These are phyloP conservation scores for Nibea coibor DNA, from an alignment of 2,113 vertebrate genomes.

Conservation along the genomic window DNA sequence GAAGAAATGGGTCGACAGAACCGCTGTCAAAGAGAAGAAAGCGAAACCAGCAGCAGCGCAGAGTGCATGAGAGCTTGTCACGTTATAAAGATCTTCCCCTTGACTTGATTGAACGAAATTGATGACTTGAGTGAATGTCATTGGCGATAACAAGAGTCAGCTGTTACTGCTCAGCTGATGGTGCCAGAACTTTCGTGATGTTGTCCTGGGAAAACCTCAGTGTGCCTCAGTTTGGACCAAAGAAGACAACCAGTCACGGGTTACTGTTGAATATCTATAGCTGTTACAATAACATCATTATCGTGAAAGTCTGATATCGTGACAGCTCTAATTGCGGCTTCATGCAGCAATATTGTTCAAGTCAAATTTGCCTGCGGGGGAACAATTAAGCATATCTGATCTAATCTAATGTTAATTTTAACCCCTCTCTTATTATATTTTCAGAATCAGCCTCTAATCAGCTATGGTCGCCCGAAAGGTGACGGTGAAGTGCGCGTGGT, in stretches of 20 bases:
- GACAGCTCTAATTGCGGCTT: too few species aligned
- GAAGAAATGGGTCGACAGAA: not conserved
- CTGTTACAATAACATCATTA: too few species aligned
- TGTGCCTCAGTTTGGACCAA: not conserved
- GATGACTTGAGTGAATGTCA: constrained; percentile 3
- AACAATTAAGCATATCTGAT: too few species aligned
- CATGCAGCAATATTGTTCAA: too few species aligned
- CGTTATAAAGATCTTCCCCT: not conserved
- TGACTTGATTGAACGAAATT: not conserved
- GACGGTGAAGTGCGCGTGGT: constrained; percentile 91
- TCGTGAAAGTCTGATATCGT: too few species aligned
- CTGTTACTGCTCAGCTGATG: not conserved
- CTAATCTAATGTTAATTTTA: not conserved
- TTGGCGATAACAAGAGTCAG: constrained; percentile 6
- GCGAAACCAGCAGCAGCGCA: not conserved
- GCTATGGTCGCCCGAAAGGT: constrained; percentile 91
- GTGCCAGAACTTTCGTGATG: not conserved
- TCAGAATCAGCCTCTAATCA: constrained; percentile 90
- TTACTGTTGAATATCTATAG: not conserved
- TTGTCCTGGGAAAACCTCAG: not conserved
- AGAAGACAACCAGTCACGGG: not conserved
- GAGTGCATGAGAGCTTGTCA: constrained; percentile 8
- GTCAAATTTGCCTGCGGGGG: too few species aligned
- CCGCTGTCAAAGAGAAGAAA: not conserved
- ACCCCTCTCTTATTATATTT: not conserved